These are phyloP conservation scores for Morone saxatilis DNA, from an alignment of 2,113 vertebrate genomes.

Conservation along the genomic window DNA sequence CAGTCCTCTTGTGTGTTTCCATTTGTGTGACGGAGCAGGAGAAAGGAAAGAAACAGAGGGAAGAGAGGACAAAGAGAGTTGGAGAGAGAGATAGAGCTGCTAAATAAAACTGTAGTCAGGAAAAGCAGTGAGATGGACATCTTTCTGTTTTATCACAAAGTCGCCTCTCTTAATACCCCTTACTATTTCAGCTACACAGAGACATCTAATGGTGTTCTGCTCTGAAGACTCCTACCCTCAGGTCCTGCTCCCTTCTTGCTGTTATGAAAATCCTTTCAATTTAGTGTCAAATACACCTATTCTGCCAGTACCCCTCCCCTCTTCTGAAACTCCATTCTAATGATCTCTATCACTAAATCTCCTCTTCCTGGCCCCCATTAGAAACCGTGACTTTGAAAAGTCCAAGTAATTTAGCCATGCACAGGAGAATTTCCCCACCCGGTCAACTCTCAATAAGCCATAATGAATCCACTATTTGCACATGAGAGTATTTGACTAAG, in stretches of 20 bases:
- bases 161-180: conserved; percentile 39
- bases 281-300: conserved; percentile 62
- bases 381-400: conserved; percentile 72
- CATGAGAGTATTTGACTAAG: conserved; percentile 59
- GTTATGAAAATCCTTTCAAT: conserved; percentile 66
- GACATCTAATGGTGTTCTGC: conserved; percentile 38
- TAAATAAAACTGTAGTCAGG: conserved; percentile 43
- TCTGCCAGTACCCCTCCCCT: conserved; percentile 1
- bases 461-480: conserved; percentile 75
- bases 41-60: not conserved
- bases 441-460: conserved; percentile 58
- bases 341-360: conserved; percentile 65
- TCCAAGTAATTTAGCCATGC: conserved; percentile 62
- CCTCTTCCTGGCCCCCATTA: conserved; percentile 22
- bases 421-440: conserved; percentile 46
- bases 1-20: conserved; percentile 50
- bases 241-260: conserved; percentile 29
- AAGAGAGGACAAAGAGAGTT: no score
- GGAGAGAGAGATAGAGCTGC: conserved; percentile 26
- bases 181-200: conserved; percentile 34
- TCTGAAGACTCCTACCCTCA: conserved; percentile 41
- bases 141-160: conserved; percentile 57
- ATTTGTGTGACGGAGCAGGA: conserved; percentile 37
- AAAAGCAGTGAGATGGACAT: conserved; percentile 45
- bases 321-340: conserved; percentile 48